Percentiles rank a stretch among this genome's conserved stretches.
Evolutionary conservation across 1,140 invertebrate genomes (phyloP).

Genomic region (Calephelis virginiensis): DNA sequence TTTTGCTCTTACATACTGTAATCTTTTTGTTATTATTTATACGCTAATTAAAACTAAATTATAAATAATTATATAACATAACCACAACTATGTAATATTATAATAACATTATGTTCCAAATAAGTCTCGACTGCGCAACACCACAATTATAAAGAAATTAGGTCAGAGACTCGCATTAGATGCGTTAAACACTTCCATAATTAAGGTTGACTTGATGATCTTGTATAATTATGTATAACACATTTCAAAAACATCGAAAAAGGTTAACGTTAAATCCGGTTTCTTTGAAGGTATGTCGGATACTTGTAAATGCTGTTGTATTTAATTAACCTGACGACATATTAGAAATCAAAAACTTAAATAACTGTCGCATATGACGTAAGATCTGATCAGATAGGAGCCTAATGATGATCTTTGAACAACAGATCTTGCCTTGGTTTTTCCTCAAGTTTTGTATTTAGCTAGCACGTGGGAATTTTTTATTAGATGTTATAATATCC

Average conservation of each 20-base stretch:
- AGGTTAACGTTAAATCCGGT: neutral
- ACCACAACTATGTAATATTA: neutral
- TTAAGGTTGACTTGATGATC: constrained; percentile 9
- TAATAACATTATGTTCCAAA: constrained; percentile 8
- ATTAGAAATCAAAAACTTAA: neutral
- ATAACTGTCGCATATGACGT: neutral
- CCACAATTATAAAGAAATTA: constrained; percentile 18
- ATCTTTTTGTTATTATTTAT: too few relatives aligned
- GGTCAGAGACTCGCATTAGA: constrained; percentile 4
- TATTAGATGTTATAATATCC: too few relatives aligned
- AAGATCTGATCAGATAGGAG: too few relatives aligned
- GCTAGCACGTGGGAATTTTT: too few relatives aligned
- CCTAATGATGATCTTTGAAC: neutral
- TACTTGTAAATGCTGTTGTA: neutral
- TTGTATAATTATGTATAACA: constrained; percentile 3
- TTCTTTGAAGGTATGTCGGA: neutral
- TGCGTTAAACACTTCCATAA: constrained; percentile 1
- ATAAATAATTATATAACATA: neutral
- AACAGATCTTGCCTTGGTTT: neutral
- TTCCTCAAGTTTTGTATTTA: too few relatives aligned
- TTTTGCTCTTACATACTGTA: too few relatives aligned
- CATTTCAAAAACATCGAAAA: neutral
- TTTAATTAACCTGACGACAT: neutral
- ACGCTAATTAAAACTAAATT: neutral
- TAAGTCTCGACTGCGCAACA: constrained; percentile 1